These are phyloP conservation scores for Vollenhovia emeryi DNA, from an alignment of 1,140 invertebrate genomes.

Conservation along the genomic window DNA sequence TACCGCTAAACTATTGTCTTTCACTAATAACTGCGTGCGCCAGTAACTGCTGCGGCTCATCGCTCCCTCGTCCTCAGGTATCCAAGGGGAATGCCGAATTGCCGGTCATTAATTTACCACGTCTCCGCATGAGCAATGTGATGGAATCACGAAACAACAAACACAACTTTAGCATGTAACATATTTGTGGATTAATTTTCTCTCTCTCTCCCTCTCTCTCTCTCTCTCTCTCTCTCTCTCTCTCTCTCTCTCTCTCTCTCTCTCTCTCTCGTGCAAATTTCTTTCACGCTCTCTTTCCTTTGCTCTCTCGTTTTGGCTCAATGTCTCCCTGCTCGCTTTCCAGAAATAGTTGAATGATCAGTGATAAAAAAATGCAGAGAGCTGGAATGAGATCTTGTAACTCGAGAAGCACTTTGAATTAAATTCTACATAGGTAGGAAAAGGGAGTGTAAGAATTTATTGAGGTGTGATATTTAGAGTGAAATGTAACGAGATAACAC, in stretches of 20 bases:
- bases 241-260: slow-evolving; percentile 47
- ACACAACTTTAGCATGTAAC: slow-evolving; percentile 12
- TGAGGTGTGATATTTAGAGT: slow-evolving; percentile 13
- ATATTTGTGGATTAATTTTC: slow-evolving; percentile 14
- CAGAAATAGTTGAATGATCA: background rate
- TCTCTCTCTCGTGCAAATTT: slow-evolving; percentile 39
- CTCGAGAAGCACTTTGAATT: slow-evolving; percentile 4
- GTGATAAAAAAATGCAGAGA: slow-evolving; percentile 33
- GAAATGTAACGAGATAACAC: slow-evolving; percentile 35
- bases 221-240: slow-evolving; percentile 30
- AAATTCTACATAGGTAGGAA: background rate
- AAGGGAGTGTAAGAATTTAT: slow-evolving; percentile 13
- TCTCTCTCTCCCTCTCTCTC: slow-evolving; percentile 36
- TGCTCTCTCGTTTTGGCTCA: background rate
- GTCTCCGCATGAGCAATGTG: background rate
- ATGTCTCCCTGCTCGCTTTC: background rate
- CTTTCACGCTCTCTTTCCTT: background rate
- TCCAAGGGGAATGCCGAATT: slow-evolving; percentile 40
- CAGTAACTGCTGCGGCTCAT: slow-evolving; percentile 28
- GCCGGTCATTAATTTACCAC: slow-evolving; percentile 16
- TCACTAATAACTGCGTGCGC: slow-evolving; percentile 59
- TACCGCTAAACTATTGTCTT: slow-evolving; percentile 80
- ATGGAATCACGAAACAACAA: slow-evolving; percentile 17
- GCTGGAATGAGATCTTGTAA: slow-evolving; percentile 25
- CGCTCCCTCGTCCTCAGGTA: slow-evolving; percentile 55